A percentile compares a stretch with the other conserved stretches of the same genome.
phyloP scores from a whole-genome alignment of 1,140 invertebrate genomes.

The Nylanderia fulva region DNA sequence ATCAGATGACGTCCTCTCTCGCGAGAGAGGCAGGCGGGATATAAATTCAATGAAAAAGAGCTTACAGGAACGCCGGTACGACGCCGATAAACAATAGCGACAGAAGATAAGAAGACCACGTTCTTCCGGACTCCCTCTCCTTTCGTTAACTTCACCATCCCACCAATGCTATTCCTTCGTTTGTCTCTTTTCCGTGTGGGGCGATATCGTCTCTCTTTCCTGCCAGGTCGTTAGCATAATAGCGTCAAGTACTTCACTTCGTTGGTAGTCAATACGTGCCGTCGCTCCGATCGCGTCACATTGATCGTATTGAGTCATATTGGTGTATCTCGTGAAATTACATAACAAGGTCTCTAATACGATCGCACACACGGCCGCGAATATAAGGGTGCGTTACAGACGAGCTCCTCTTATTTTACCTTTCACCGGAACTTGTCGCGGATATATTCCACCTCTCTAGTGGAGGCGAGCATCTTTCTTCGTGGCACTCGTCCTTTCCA shows the following conservation, averaged over 20 bases:
- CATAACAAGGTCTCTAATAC: conserved; percentile 39
- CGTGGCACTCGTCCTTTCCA: neutral
- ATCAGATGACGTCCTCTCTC: conserved; percentile 3
- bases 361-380: conserved; percentile 1
- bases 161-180: neutral
- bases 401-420: conserved; percentile 3
- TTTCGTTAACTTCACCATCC: conserved; percentile 23
- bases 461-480: neutral
- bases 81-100: conserved; percentile 51
- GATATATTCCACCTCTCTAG: neutral
- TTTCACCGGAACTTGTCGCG: conserved; percentile 32
- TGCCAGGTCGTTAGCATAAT: conserved; percentile 80
- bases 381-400: conserved; percentile 18
- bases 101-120: conserved; percentile 55
- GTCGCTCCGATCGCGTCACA: conserved; percentile 76
- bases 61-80: neutral
- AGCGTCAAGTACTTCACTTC: conserved; percentile 80
- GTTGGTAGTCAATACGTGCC: conserved; percentile 79
- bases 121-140: conserved; percentile 19
- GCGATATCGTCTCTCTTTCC: conserved; percentile 10
- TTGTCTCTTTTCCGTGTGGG: neutral
- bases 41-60: conserved; percentile 49
- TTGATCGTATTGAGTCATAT: conserved; percentile 71
- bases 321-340: conserved; percentile 49
- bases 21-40: neutral